Evolutionary conservation across 2,888 invertebrate genomes (phyloP), one percentile per base, ranked within the genome.

Genomic region (Euclidia mi): DNA sequence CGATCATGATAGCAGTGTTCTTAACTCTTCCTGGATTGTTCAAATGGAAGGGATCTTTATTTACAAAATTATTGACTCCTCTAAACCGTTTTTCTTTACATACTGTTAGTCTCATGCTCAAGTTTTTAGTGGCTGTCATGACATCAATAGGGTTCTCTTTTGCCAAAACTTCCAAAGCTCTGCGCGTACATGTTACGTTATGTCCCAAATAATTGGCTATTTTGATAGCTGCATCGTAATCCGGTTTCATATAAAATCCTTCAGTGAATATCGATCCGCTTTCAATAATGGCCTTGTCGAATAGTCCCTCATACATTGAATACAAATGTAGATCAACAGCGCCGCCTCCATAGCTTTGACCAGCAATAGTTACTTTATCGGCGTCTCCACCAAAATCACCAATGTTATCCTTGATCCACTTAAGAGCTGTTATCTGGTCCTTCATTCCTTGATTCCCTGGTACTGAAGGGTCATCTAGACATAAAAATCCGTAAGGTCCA

Each of bases 401-500:
- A 4, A 91, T 90, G 56, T 91, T 85, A 0, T 73, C 67, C 41
- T 71, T 80, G 0, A 91, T 62, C 91, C 91, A 91, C 44, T 73
- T 79, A 1, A 91, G 38, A 7, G 89, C 90, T 6, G 71, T 37
- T 0, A 82, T 61, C 56, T 90, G 90, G 49, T 92, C 91, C 51
- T 89, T 90, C 29, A 91, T 56, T 0, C 90, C 91, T 31, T 88
- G 87, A 29, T 85, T 85, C 0, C 80, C 82, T 2, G 89, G 81
- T 9, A 85, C 74, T 6, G 70, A 57, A 1, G 85, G 75, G 2
- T 81, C 81, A 11, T 87, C 76, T 0, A 89, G 64, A 42, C 91
- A 91, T 51, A 90, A 76, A 64, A 91, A 91, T 0, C 91, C 91
- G 17, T 89, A 91, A 0, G 89, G 82, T 0, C 91, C 91, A 3